These are phyloP conservation scores for Diadema setosum DNA, from an alignment of 35 echinoderm and acorn worm genomes.

Conservation along the genomic window DNA sequence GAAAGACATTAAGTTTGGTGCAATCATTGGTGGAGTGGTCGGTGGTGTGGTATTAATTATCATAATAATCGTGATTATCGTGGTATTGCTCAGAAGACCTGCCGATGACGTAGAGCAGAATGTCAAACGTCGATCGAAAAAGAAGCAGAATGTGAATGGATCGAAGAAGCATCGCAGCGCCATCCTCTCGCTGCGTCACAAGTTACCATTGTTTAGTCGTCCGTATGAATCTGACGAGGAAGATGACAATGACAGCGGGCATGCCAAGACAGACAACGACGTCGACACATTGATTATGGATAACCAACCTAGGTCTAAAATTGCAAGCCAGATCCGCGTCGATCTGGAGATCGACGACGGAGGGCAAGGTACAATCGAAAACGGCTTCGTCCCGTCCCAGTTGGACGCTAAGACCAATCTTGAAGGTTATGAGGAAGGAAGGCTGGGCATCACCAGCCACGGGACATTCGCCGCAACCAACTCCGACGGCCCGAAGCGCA, in stretches of 20 bases:
- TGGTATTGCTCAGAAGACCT: background rate
- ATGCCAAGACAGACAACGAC: background rate
- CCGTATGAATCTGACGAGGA: background rate
- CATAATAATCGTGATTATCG: background rate
- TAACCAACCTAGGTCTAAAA: background rate
- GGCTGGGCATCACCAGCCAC: background rate
- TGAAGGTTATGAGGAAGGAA: background rate
- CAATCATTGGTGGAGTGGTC: background rate
- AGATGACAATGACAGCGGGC: background rate
- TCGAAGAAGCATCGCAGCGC: background rate
- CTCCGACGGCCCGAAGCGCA: background rate
- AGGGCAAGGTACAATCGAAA: background rate
- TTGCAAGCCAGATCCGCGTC: slow-evolving; percentile 11
- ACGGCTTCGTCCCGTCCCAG: background rate
- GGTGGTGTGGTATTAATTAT: background rate
- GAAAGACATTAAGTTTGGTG: background rate
- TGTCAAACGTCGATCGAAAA: background rate
- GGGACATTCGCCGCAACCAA: background rate
- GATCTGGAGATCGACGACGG: background rate
- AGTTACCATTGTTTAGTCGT: background rate
- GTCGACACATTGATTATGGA: background rate
- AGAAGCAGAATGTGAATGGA: background rate
- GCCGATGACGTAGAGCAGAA: background rate
- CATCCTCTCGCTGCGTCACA: background rate
- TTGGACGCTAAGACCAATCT: background rate